phyloP scores from a whole-genome alignment of 30 jellyfish, hydroid and myxozoan genomes.

The Sanderia malayensis region DNA sequence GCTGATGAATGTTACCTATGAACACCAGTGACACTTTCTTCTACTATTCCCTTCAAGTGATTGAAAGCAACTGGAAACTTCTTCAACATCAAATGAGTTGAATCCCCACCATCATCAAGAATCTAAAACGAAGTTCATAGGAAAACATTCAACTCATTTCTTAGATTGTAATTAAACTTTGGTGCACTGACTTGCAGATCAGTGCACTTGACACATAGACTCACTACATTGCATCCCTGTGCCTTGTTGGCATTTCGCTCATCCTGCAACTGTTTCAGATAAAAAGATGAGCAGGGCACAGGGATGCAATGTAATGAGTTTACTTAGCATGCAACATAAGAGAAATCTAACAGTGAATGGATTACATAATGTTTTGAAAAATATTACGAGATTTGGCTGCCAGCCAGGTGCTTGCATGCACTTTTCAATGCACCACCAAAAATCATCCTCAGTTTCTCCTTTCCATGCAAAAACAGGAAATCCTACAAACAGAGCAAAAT shows the following conservation, averaged over 20 bases:
- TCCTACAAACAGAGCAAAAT: no score
- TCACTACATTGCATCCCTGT: background rate
- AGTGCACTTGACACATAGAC: no score
- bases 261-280: no score
- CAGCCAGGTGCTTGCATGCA: conserved; percentile 85
- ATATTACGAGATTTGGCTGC: conserved; percentile 83
- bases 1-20: no score
- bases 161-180: no score
- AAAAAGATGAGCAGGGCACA: no score
- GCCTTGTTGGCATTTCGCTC: no score
- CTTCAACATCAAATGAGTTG: conserved; percentile 82
- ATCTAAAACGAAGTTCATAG: no score
- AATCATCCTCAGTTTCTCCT: conserved; percentile 97
- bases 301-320: background rate
- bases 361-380: background rate
- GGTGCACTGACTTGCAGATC: no score
- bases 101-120: conserved; percentile 96
- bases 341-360: no score
- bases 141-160: no score
- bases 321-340: no score
- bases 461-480: conserved; percentile 95
- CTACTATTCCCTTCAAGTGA: conserved; percentile 92
- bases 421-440: conserved; percentile 98
- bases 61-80: conserved; percentile 87
- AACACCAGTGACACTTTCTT: conserved; percentile 94